A percentile compares a stretch with the other conserved stretches of the same genome.
Evolutionary conservation across 2,888 invertebrate genomes (phyloP).

Genomic region (Sinotaia quadrata): DNA sequence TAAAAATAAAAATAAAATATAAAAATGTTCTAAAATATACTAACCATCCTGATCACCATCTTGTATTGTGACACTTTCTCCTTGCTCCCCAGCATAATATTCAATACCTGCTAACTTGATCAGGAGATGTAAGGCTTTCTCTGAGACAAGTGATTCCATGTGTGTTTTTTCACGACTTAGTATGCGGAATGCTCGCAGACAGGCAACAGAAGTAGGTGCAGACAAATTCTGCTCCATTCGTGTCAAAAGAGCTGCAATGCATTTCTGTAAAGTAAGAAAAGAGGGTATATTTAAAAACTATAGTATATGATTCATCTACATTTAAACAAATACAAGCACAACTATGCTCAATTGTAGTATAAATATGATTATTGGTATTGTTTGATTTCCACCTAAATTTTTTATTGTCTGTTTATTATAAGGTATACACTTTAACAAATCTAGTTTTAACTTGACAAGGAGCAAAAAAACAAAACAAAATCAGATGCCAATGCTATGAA

Average conservation of each 20-base stretch:
- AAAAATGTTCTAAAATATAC: neutral
- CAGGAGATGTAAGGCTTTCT: conserved; percentile 54
- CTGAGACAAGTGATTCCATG: conserved; percentile 61
- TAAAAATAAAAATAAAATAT: neutral
- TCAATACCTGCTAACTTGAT: conserved; percentile 65
- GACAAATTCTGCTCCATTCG: conserved; percentile 50
- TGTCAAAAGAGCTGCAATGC: conserved; percentile 48
- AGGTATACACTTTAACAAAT: too few species aligned
- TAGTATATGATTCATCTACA: too few species aligned
- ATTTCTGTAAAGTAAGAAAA: conserved; percentile 59
- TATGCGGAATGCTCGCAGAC: conserved; percentile 64
- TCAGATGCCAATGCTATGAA: too few species aligned
- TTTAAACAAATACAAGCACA: too few species aligned
- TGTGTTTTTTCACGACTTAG: conserved; percentile 67
- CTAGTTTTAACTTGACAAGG: too few species aligned
- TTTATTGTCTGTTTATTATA: too few species aligned
- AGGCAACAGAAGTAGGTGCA: conserved; percentile 34
- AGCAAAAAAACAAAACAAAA: too few species aligned
- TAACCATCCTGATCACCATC: conserved; percentile 58
- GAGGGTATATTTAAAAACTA: too few species aligned
- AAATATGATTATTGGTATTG: too few species aligned
- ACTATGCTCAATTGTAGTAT: too few species aligned
- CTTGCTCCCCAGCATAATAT: conserved; percentile 55
- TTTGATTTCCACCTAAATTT: too few species aligned
- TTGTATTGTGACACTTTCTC: conserved; percentile 57